Evolutionary conservation across 92 coral and sea anemone species (phyloP).

Genomic region (Parazoanthus darwini): DNA sequence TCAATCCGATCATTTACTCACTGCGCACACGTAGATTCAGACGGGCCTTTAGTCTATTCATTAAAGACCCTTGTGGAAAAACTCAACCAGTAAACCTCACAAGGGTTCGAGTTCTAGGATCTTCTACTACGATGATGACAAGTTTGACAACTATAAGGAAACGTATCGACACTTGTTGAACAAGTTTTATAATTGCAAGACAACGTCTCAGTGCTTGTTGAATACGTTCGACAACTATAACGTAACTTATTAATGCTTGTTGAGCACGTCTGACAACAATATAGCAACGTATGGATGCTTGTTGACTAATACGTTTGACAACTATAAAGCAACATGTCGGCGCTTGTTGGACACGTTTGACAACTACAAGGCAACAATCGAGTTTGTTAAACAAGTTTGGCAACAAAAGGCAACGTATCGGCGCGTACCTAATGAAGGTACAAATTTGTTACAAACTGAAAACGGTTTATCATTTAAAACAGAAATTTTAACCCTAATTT

Average conservation of each 20-base stretch:
- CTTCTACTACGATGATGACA: not conserved
- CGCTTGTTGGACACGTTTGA: too few relatives aligned
- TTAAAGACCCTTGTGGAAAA: conserved; percentile 58
- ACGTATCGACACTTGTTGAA: not conserved
- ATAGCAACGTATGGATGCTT: not conserved
- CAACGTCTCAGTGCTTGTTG: too few relatives aligned
- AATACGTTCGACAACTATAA: too few relatives aligned
- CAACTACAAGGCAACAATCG: too few relatives aligned
- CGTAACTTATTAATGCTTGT: too few relatives aligned
- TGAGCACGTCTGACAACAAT: not conserved
- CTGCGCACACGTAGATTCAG: conserved; percentile 71
- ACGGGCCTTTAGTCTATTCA: conserved; percentile 43
- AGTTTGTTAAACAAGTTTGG: too few relatives aligned
- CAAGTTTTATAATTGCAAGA: too few relatives aligned
- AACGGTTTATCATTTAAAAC: too few relatives aligned
- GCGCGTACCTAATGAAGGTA: too few relatives aligned
- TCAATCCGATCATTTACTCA: conserved; percentile 80
- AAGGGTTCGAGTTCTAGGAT: not conserved
- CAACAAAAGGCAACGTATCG: too few relatives aligned
- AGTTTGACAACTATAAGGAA: not conserved
- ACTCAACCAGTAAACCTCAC: conserved; percentile 23
- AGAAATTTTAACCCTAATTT: too few relatives aligned
- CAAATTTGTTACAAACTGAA: too few relatives aligned
- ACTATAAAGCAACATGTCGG: not conserved
- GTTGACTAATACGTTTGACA: not conserved